A percentile compares a stretch with the other conserved stretches of the same genome.
Evolutionary conservation across 2,797 vertebrate species (phyloP).

Genomic region (Rachycentron canadum): DNA sequence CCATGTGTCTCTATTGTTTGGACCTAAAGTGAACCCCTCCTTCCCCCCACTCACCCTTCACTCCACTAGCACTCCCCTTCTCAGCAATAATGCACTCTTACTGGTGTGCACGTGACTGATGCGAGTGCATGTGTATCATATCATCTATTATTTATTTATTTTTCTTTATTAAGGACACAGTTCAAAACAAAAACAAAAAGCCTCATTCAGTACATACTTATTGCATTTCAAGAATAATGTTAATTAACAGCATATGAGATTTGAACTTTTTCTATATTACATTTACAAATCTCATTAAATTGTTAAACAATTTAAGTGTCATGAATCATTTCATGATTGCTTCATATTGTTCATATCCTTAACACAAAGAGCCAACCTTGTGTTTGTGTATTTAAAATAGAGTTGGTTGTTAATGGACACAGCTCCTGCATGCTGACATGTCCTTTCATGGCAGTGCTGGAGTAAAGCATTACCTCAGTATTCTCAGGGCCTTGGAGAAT

Average conservation of each 20-base stretch:
- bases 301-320: too few relatives aligned
- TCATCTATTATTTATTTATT: too few relatives aligned
- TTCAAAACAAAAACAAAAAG: too few relatives aligned
- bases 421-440: slow-evolving; percentile 54
- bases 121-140: neutral
- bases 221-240: neutral
- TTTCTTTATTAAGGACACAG: too few relatives aligned
- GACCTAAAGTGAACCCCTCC: slow-evolving; percentile 52
- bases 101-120: slow-evolving; percentile 13
- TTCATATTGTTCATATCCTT: neutral
- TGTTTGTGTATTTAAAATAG: neutral
- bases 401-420: slow-evolving; percentile 9
- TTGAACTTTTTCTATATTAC: neutral
- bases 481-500: slow-evolving; percentile 52
- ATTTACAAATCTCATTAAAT: too few relatives aligned
- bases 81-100: slow-evolving; percentile 57
- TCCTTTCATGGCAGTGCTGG: slow-evolving; percentile 63
- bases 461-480: slow-evolving; percentile 62
- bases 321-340: too few relatives aligned
- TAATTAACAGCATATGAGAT: neutral
- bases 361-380: neutral
- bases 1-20: slow-evolving; percentile 84
- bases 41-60: slow-evolving; percentile 15
- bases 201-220: neutral
- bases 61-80: slow-evolving; percentile 33